Evolutionary conservation across 1,140 invertebrate genomes (phyloP).

Genomic region (Zaprionus capensis): DNA sequence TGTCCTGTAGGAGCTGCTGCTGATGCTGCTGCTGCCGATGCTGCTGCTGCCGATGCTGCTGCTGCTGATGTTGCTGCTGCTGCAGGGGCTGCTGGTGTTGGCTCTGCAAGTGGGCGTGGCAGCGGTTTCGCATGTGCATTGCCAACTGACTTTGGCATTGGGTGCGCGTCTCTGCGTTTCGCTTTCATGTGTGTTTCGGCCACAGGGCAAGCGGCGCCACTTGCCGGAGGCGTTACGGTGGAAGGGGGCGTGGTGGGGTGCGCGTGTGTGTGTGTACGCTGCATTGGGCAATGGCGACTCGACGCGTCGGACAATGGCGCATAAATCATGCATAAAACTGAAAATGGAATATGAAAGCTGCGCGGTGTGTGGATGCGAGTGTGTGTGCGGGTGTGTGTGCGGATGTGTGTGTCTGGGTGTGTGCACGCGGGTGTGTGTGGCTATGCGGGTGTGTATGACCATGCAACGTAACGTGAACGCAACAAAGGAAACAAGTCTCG

Average conservation of each 20-base stretch:
- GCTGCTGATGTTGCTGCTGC: neutral
- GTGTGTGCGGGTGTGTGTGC: neutral
- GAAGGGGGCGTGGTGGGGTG: too few species aligned
- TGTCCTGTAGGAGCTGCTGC: conserved; percentile 39
- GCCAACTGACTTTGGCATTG: conserved; percentile 60
- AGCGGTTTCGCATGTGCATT: conserved; percentile 32
- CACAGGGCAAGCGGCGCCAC: conserved; percentile 1
- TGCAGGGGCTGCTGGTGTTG: neutral
- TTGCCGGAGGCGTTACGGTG: neutral
- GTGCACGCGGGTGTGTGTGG: neutral
- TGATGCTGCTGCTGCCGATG: neutral
- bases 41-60: neutral
- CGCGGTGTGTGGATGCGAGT: conserved; percentile 6
- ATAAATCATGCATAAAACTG: conserved; percentile 61
- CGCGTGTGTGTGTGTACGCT: too few species aligned
- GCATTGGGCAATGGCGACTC: conserved; percentile 23
- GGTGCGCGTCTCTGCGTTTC: conserved; percentile 46
- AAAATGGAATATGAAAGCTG: conserved; percentile 61
- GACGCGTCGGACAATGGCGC: conserved; percentile 50
- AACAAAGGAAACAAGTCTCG: conserved; percentile 54
- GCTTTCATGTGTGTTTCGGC: conserved; percentile 37
- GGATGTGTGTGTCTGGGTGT: neutral
- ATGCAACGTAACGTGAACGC: conserved; percentile 32
- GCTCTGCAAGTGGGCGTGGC: conserved; percentile 32
- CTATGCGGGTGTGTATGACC: conserved; percentile 3